Percentiles rank a stretch among this genome's conserved stretches.
Conservation (phyloP, 2,888 invertebrate species). For the Acleris emargana region DNA sequence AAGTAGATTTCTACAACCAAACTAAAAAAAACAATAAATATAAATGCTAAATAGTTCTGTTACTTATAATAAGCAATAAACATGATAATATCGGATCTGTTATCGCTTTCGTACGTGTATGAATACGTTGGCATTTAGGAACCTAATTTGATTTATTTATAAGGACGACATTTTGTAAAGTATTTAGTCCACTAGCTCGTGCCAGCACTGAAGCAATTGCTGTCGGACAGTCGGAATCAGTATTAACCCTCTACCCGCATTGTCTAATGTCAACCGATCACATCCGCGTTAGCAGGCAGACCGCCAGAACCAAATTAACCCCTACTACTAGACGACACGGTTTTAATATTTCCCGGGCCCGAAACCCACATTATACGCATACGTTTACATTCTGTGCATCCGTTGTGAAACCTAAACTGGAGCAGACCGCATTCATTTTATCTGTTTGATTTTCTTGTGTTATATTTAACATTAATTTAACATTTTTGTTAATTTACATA, state of each 20-base stretch:
- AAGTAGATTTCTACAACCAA: too few species aligned
- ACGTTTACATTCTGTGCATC: conserved; percentile 8
- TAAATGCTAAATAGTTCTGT: background rate
- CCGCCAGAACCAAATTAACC: conserved; percentile 30
- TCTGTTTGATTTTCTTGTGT: background rate
- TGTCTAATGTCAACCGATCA: conserved; percentile 57
- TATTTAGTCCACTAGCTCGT: conserved; percentile 28
- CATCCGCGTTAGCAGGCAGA: conserved; percentile 64
- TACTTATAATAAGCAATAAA: too few species aligned
- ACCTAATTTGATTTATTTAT: conserved; percentile 15
- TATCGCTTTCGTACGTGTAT: background rate
- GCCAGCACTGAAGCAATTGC: conserved; percentile 24
- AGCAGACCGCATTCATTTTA: background rate
- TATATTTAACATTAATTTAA: too few species aligned
- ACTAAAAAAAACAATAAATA: background rate
- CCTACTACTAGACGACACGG: conserved; percentile 11
- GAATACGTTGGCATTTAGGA: conserved; percentile 27
- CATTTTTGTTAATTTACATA: too few species aligned
- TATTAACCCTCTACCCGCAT: conserved; percentile 60
- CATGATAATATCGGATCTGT: background rate
- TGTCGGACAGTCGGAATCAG: conserved; percentile 47
- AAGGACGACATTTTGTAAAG: conserved; percentile 27
- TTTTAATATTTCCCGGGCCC: conserved; percentile 14
- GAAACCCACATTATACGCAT: conserved; percentile 15
- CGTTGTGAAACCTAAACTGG: conserved; percentile 10